These are phyloP conservation scores for Colletes latitarsis DNA, from an alignment of 1,140 invertebrate genomes.

Conservation along the genomic window DNA sequence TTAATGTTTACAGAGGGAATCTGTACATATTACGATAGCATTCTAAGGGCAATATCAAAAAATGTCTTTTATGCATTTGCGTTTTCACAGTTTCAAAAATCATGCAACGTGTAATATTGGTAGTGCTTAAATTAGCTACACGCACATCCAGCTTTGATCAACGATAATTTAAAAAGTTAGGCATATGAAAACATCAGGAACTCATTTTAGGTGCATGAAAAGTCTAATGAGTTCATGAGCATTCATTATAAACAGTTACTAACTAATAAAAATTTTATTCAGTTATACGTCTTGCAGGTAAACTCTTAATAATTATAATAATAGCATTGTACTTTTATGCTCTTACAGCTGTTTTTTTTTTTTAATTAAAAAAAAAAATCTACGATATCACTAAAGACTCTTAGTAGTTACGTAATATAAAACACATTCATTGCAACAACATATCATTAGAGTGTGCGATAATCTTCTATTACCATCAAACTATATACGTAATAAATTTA, in stretches of 20 bases:
- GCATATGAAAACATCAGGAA: neutral
- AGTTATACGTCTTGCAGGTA: neutral
- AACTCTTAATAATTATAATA: neutral
- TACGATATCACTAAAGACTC: neutral
- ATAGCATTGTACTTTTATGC: neutral
- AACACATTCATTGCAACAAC: neutral
- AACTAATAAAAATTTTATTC: neutral
- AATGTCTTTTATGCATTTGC: too few relatives aligned
- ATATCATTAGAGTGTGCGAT: neutral
- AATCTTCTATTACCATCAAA: constrained; percentile 10
- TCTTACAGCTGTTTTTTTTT: neutral
- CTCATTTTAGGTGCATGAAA: neutral
- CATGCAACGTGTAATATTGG: constrained; percentile 16
- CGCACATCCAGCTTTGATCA: constrained; percentile 50
- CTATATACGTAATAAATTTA: neutral
- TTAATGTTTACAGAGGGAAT: neutral
- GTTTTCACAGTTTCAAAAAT: neutral
- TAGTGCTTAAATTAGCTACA: constrained; percentile 22
- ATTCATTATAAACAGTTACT: neutral
- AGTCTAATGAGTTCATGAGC: neutral
- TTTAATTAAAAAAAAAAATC: neutral
- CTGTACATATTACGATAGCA: neutral
- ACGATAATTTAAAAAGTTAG: constrained; percentile 35
- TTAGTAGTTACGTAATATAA: neutral
- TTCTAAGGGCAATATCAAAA: neutral